Percentiles rank a stretch among this genome's conserved stretches.
Conservation (phyloP, 2,888 invertebrate genomes). For the Cosmia pyralina region DNA sequence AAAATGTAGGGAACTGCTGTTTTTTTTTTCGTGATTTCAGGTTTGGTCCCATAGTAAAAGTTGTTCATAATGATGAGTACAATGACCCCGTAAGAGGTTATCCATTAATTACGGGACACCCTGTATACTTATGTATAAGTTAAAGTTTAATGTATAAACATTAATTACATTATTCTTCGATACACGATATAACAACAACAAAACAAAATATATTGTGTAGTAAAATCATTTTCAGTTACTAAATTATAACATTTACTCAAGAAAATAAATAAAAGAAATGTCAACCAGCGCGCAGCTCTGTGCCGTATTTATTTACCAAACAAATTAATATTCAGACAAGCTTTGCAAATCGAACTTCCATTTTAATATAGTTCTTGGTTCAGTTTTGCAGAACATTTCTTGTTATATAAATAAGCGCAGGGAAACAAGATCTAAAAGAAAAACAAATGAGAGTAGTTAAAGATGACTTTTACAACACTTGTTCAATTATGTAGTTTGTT, state of each 20-base stretch:
- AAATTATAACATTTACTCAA: constrained; percentile 9
- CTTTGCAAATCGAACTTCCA: constrained; percentile 66
- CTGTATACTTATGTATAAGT: too few relatives aligned
- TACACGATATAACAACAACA: not conserved
- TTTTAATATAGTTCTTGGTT: constrained; percentile 68
- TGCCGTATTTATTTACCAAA: constrained; percentile 55
- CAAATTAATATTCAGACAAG: constrained; percentile 71
- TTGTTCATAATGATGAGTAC: too few relatives aligned
- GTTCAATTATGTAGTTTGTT: constrained; percentile 46
- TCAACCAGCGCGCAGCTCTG: constrained; percentile 15
- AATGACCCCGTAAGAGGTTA: too few relatives aligned
- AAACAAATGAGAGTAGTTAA: constrained; percentile 8
- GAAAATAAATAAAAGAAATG: constrained; percentile 45
- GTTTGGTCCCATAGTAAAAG: too few relatives aligned
- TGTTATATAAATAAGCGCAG: constrained; percentile 73
- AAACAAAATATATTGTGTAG: not conserved
- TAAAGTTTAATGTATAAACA: too few relatives aligned
- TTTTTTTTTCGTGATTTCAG: too few relatives aligned
- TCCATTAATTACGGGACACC: too few relatives aligned
- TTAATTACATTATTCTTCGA: not conserved
- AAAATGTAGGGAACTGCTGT: too few relatives aligned
- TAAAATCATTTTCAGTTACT: not conserved
- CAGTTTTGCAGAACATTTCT: constrained; percentile 69
- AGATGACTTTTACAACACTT: constrained; percentile 39
- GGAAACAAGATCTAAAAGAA: constrained; percentile 36